Evolutionary conservation across 2,888 invertebrate species (phyloP).

Genomic region (Silvanus unidentatus): DNA sequence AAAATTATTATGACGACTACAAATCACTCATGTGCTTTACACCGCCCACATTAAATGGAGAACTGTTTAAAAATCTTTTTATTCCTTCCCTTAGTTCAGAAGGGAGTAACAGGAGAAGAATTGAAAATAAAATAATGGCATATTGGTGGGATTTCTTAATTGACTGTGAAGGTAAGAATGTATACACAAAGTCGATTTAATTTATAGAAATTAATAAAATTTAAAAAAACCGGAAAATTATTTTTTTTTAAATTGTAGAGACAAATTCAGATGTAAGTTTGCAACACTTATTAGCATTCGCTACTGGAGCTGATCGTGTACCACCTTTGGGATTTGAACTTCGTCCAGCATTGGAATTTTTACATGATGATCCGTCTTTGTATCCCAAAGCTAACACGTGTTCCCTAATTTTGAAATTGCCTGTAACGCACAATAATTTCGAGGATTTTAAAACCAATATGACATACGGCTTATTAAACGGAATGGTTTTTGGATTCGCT

Average conservation of each 20-base stretch:
- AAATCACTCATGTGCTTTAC: too few relatives aligned
- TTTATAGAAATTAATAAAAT: too few relatives aligned
- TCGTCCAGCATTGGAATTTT: not conserved
- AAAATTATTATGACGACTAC: too few relatives aligned
- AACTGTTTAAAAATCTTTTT: too few relatives aligned
- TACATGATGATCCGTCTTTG: not conserved
- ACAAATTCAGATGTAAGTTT: not conserved
- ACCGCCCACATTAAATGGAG: too few relatives aligned
- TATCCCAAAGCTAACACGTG: constrained; percentile 1
- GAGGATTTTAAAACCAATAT: not conserved
- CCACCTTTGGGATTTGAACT: not conserved
- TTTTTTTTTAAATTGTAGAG: not conserved
- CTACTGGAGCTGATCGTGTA: not conserved
- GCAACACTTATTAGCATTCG: not conserved
- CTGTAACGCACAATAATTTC: not conserved
- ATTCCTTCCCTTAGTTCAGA: too few relatives aligned
- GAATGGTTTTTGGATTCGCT: not conserved
- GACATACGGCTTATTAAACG: not conserved
- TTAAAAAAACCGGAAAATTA: too few relatives aligned
- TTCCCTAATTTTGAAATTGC: not conserved
- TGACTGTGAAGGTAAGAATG: too few relatives aligned
- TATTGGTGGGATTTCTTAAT: too few relatives aligned
- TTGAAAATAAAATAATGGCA: too few relatives aligned
- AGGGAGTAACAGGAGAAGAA: too few relatives aligned
- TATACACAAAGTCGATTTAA: too few relatives aligned